These are phyloP conservation scores for Byasa hedistus DNA, from an alignment of 2,888 invertebrate genomes.

Conservation along the genomic window DNA sequence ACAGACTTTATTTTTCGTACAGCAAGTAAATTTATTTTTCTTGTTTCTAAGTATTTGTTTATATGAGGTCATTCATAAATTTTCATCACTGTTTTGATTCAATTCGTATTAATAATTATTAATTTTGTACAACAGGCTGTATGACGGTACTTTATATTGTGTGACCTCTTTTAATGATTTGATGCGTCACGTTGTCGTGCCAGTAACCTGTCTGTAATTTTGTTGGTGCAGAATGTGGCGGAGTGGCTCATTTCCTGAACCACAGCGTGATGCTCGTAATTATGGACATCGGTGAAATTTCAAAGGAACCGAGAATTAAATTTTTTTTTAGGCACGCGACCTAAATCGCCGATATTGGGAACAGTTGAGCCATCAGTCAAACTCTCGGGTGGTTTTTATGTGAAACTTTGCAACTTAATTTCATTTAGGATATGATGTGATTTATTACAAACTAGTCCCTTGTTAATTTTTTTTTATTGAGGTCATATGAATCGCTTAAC, in stretches of 20 bases:
- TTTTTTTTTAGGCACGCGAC: neutral
- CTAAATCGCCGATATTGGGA: neutral
- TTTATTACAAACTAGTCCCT: neutral
- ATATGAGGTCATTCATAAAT: too few relatives aligned
- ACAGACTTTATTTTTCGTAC: too few relatives aligned
- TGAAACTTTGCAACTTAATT: neutral
- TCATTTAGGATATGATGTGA: neutral
- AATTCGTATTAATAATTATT: neutral
- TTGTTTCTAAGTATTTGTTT: too few relatives aligned
- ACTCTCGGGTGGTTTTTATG: neutral
- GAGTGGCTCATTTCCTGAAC: conserved; percentile 15
- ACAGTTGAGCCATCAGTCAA: neutral
- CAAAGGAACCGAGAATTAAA: neutral
- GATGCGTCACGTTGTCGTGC: conserved; percentile 13
- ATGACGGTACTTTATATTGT: neutral
- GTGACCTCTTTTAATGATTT: conserved; percentile 10
- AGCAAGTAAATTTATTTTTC: too few relatives aligned
- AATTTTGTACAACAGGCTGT: conserved; percentile 3
- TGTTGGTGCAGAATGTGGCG: conserved; percentile 14
- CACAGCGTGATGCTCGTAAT: conserved; percentile 1
- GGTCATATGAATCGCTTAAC: neutral
- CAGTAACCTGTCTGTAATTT: conserved; percentile 20
- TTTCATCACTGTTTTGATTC: neutral
- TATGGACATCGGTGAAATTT: neutral
- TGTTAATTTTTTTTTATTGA: too few relatives aligned